A percentile compares a stretch with the other conserved stretches of the same genome.
Evolutionary conservation across 2,888 invertebrate species (phyloP).

Genomic region (Sinodicranocentrus sp.): DNA sequence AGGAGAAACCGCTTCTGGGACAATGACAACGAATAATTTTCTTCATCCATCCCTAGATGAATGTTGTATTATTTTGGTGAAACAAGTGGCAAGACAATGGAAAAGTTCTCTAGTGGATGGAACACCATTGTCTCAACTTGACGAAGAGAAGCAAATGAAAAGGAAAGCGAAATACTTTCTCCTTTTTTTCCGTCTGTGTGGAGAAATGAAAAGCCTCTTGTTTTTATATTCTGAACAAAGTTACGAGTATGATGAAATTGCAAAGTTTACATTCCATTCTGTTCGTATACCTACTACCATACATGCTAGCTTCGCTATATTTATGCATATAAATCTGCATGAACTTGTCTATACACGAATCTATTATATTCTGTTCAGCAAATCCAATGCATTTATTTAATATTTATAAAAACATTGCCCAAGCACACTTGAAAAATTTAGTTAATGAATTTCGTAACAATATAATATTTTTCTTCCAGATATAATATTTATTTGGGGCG

Average conservation of each 20-base stretch:
- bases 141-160: slow-evolving; percentile 1
- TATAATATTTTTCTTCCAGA: too few relatives aligned
- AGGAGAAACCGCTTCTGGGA: slow-evolving; percentile 16
- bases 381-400: too few relatives aligned
- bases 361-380: too few relatives aligned
- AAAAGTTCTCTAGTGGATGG: slow-evolving; percentile 20
- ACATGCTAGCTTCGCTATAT: too few relatives aligned
- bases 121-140: slow-evolving; percentile 2
- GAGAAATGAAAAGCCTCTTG: slow-evolving; percentile 12
- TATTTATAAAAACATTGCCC: too few relatives aligned
- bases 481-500: slow-evolving; percentile 1
- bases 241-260: neutral
- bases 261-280: too few relatives aligned
- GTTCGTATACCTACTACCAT: too few relatives aligned
- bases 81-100: slow-evolving; percentile 17
- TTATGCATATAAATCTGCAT: too few relatives aligned
- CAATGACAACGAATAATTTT: slow-evolving; percentile 26
- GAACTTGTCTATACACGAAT: too few relatives aligned
- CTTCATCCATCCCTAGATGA: neutral
- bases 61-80: slow-evolving; percentile 13
- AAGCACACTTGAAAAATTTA: too few relatives aligned
- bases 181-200: slow-evolving; percentile 16
- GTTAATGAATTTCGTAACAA: too few relatives aligned
- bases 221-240: slow-evolving; percentile 1
- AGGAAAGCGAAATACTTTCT: neutral